A percentile compares a stretch with the other conserved stretches of the same genome.
Conservation (phyloP, 2,888 invertebrate species). For the Dynastes tityus region DNA sequence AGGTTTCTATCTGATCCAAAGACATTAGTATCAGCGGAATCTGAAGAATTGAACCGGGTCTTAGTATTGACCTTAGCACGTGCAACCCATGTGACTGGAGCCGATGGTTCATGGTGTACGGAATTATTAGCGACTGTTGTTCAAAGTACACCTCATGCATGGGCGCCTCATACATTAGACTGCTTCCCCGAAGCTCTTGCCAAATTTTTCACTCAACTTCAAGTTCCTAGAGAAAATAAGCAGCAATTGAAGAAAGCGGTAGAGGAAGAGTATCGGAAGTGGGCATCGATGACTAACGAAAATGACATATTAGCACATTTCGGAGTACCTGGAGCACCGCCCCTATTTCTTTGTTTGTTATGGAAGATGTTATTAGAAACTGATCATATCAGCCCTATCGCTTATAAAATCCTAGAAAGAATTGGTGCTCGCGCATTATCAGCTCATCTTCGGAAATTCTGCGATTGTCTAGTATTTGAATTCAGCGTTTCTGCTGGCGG, state of each 20-base stretch:
- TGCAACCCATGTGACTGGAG: constrained; percentile 94
- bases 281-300: constrained; percentile 97
- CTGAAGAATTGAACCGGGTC: constrained; percentile 94
- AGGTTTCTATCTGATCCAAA: constrained; percentile 94
- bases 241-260: constrained; percentile 92
- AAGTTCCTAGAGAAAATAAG: constrained; percentile 90
- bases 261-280: constrained; percentile 96
- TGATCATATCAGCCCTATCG: constrained; percentile 92
- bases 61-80: constrained; percentile 94
- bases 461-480: constrained; percentile 94
- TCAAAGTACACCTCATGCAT: constrained; percentile 95
- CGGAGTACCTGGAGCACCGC: constrained; percentile 93
- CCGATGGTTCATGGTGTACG: constrained; percentile 90
- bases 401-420: constrained; percentile 95
- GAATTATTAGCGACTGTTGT: constrained; percentile 92
- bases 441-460: constrained; percentile 93
- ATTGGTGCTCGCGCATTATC: constrained; percentile 94
- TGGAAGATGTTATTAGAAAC: constrained; percentile 98
- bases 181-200: constrained; percentile 93
- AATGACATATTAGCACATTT: constrained; percentile 97
- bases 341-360: constrained; percentile 91
- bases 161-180: constrained; percentile 93
- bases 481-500: constrained; percentile 92
- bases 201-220: constrained; percentile 92
- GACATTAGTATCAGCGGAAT: constrained; percentile 92